Conservation (phyloP, 2,797 vertebrate genomes). For the Crocodylus rhombifer region DNA sequence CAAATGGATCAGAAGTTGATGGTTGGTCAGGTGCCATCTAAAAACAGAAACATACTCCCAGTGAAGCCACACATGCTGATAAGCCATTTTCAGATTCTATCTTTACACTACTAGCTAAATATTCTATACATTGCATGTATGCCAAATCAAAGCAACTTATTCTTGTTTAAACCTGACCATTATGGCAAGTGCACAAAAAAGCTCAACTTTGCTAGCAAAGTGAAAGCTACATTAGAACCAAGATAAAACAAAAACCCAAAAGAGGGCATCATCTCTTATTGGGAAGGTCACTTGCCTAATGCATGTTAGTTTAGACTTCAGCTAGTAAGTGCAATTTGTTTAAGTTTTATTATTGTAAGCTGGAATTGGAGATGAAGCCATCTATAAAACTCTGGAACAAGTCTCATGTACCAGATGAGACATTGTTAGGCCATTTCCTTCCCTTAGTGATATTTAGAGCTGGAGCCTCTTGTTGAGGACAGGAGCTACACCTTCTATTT, state of each 20-base stretch:
- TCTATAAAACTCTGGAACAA: neutral
- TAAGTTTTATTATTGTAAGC: no score
- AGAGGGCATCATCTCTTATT: neutral
- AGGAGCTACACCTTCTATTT: neutral
- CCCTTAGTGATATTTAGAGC: accelerated
- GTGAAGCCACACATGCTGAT: neutral
- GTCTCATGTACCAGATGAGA: neutral
- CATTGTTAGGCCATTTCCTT: neutral
- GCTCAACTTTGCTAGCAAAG: no score
- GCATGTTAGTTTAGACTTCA: neutral
- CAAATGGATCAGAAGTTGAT: constrained; percentile 79
- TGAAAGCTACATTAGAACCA: no score
- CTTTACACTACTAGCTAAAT: neutral
- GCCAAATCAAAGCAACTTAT: neutral
- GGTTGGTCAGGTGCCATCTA: constrained; percentile 62
- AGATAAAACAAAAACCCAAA: no score
- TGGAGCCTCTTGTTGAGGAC: neutral
- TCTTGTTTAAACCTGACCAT: no score
- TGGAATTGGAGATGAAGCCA: neutral
- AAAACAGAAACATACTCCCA: neutral
- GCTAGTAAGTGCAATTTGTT: accelerated
- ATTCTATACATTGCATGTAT: neutral
- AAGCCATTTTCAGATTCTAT: neutral
- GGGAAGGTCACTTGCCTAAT: neutral
- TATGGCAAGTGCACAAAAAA: no score